phyloP scores from a whole-genome alignment of 2,113 vertebrate genomes.

The Alligator mississippiensis region DNA sequence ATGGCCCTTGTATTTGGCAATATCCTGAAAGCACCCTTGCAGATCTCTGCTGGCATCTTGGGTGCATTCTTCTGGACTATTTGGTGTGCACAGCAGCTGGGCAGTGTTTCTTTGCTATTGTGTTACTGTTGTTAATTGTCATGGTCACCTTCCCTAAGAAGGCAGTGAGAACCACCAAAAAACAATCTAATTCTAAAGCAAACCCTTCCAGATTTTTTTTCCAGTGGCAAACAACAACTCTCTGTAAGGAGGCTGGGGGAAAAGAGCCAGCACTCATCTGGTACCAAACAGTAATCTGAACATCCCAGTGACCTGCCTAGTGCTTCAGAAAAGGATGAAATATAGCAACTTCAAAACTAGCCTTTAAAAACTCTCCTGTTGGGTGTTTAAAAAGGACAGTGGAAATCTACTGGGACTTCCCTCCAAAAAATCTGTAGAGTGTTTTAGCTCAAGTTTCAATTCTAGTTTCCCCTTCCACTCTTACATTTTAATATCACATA shows the following conservation, averaged over 20 bases:
- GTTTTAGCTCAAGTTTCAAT: conserved; percentile 17
- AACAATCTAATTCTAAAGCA: conserved; percentile 20
- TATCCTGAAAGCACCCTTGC: neutral
- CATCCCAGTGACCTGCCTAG: conserved; percentile 46
- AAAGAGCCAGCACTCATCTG: conserved; percentile 20
- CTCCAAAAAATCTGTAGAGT: conserved; percentile 23
- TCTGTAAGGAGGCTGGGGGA: neutral
- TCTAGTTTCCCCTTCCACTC: neutral
- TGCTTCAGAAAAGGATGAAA: conserved; percentile 62
- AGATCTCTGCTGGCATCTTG: neutral
- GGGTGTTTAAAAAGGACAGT: conserved; percentile 53
- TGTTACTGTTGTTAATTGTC: conserved; percentile 42
- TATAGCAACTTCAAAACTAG: conserved; percentile 63
- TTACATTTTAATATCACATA: neutral
- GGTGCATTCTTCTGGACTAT: neutral
- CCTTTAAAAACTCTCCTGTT: conserved; percentile 55
- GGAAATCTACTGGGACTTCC: conserved; percentile 37
- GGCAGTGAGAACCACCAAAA: neutral
- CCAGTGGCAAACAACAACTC: neutral
- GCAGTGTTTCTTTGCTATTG: conserved; percentile 12
- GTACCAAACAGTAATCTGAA: conserved; percentile 38
- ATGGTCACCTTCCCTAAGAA: conserved; percentile 17
- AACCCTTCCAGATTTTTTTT: conserved; percentile 12
- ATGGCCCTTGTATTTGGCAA: neutral
- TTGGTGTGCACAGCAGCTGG: neutral